A percentile compares a stretch with the other conserved stretches of the same genome.
These are phyloP conservation scores for Meta bourneti DNA, from an alignment of 2,888 invertebrate genomes.

Conservation along the genomic window DNA sequence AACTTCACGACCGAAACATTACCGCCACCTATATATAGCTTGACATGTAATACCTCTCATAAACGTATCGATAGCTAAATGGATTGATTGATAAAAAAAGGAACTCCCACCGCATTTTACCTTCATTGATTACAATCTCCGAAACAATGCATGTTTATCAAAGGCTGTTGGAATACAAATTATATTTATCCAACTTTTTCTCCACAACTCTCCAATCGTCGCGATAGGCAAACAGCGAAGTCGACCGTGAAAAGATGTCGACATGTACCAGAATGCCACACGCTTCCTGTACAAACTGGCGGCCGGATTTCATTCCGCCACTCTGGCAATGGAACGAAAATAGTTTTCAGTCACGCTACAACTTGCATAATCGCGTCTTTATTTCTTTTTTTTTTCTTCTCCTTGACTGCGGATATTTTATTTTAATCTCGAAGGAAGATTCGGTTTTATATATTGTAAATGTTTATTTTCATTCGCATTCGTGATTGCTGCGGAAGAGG, in stretches of 20 bases:
- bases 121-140: too few relatives aligned
- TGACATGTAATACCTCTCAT: too few relatives aligned
- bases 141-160: too few relatives aligned
- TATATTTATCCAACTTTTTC: too few relatives aligned
- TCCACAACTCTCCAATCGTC: too few relatives aligned
- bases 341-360: constrained; percentile 71
- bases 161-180: too few relatives aligned
- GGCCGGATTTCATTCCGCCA: constrained; percentile 40
- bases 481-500: constrained; percentile 36
- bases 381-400: constrained; percentile 1
- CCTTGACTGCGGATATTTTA: constrained; percentile 44
- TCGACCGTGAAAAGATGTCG: background rate
- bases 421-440: constrained; percentile 49
- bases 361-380: background rate
- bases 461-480: constrained; percentile 59
- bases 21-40: too few relatives aligned
- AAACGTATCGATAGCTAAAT: too few relatives aligned
- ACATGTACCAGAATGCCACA: too few relatives aligned
- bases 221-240: background rate
- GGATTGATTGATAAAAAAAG: too few relatives aligned
- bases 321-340: constrained; percentile 51
- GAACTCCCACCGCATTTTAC: too few relatives aligned
- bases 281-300: background rate
- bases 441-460: constrained; percentile 9
- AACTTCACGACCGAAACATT: too few relatives aligned